A percentile compares a stretch with the other conserved stretches of the same genome.
phyloP scores from a whole-genome alignment of 2,797 vertebrate species.

The Poeciliopsis paucimaculata region DNA sequence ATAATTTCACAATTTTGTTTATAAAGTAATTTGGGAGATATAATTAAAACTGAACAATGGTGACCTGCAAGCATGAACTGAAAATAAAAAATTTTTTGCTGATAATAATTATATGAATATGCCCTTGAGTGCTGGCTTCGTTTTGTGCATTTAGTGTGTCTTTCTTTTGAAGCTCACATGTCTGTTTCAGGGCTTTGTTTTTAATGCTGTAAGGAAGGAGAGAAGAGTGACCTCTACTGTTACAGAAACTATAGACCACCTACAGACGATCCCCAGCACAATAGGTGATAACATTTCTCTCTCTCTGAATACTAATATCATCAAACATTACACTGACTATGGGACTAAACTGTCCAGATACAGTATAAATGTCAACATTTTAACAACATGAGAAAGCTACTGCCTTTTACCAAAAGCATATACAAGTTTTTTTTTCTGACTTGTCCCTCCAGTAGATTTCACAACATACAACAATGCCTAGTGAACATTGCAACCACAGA shows the following conservation, averaged over 20 bases:
- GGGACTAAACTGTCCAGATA: neutral
- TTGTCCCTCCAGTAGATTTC: constrained; percentile 45
- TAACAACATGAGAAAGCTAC: neutral
- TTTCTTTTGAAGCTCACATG: constrained; percentile 7
- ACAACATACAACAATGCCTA: constrained; percentile 48
- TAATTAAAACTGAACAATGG: neutral
- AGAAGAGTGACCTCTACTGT: constrained; percentile 85
- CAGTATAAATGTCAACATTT: constrained; percentile 3
- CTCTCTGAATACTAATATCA: constrained; percentile 13
- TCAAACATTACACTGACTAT: constrained; percentile 1
- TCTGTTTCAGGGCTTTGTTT: constrained; percentile 25
- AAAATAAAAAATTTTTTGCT: neutral
- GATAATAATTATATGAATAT: neutral
- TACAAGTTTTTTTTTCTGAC: constrained; percentile 27
- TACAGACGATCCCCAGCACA: neutral
- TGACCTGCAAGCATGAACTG: neutral
- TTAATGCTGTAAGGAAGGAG: constrained; percentile 60
- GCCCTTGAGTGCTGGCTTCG: constrained; percentile 14
- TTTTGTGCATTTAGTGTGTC: constrained; percentile 15
- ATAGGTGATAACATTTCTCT: neutral
- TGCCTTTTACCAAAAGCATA: constrained; percentile 35
- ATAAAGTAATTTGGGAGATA: neutral
- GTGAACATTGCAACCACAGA: constrained; percentile 65
- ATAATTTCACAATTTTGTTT: neutral
- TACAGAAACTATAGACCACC: constrained; percentile 46